Conservation (phyloP, 64 coral and sea anemone genomes). For the Platygyra sinensis region DNA sequence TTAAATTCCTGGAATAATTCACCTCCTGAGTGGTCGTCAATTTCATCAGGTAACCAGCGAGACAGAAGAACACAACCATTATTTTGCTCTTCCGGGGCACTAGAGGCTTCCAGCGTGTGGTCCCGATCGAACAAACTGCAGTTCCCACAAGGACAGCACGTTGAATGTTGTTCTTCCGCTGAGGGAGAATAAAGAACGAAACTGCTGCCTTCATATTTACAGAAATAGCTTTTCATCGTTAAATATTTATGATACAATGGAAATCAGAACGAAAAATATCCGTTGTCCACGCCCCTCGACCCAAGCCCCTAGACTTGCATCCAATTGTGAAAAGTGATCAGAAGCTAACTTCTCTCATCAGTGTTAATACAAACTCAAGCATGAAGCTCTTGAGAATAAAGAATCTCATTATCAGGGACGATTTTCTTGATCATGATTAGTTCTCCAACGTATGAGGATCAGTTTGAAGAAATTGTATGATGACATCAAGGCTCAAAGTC, state of each 20-base stretch:
- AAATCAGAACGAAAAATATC: too few species aligned
- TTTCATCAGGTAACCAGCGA: constrained; percentile 22
- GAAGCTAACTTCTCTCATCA: too few species aligned
- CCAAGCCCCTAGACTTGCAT: neutral
- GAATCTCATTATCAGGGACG: too few species aligned
- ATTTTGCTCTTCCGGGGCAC: neutral
- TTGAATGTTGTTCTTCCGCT: constrained; percentile 58
- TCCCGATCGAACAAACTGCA: constrained; percentile 23
- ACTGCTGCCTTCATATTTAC: neutral
- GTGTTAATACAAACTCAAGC: too few species aligned
- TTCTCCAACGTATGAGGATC: neutral
- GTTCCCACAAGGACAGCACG: constrained; percentile 54
- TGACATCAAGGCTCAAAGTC: neutral
- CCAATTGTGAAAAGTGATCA: neutral
- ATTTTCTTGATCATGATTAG: neutral
- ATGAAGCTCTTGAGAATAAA: too few species aligned
- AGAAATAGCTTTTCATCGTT: too few species aligned
- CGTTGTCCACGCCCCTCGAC: too few species aligned
- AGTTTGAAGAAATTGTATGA: neutral
- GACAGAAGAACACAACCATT: constrained; percentile 15
- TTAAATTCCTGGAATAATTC: neutral
- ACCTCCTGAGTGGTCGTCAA: neutral
- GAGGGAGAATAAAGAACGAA: neutral
- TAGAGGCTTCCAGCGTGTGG: neutral
- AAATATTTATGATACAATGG: too few species aligned